Conservation (phyloP, 2,113 vertebrate genomes). For the Oxygymnocypris stewartii region DNA sequence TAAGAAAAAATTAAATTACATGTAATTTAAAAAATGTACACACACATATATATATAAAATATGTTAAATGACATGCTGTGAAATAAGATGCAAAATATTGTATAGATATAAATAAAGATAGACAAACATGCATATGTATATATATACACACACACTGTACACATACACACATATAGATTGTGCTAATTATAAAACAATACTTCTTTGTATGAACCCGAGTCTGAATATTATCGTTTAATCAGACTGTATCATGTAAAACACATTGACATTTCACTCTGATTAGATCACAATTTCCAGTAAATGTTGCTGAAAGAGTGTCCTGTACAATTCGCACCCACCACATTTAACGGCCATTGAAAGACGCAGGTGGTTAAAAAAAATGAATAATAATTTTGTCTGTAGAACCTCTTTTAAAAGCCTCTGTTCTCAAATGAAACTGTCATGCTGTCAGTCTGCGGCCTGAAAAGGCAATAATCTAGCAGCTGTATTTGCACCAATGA, state of each 20-base stretch:
- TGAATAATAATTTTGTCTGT: conserved; percentile 45
- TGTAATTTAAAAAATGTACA: no score
- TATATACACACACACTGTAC: no score
- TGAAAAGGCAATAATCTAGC: conserved; percentile 62
- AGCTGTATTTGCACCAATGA: conserved; percentile 68
- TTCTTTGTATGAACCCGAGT: not conserved
- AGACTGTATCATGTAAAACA: not conserved
- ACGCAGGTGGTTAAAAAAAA: conserved; percentile 43
- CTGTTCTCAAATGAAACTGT: conserved; percentile 66
- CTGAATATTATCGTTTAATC: not conserved
- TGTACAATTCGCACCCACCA: conserved; percentile 23
- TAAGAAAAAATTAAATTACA: no score
- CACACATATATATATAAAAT: no score
- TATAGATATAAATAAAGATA: no score
- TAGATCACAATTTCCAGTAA: conserved; percentile 28
- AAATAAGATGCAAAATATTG: no score
- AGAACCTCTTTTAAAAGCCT: conserved; percentile 61
- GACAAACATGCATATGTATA: no score
- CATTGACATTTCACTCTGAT: conserved; percentile 4
- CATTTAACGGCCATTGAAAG: conserved; percentile 47
- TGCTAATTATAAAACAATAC: not conserved
- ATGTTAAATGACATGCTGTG: no score
- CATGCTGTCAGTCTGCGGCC: conserved; percentile 64
- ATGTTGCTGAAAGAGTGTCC: not conserved
- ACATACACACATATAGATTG: not conserved